phyloP scores from a whole-genome alignment of 2,113 vertebrate genomes.

The Apodemus speciosus region DNA sequence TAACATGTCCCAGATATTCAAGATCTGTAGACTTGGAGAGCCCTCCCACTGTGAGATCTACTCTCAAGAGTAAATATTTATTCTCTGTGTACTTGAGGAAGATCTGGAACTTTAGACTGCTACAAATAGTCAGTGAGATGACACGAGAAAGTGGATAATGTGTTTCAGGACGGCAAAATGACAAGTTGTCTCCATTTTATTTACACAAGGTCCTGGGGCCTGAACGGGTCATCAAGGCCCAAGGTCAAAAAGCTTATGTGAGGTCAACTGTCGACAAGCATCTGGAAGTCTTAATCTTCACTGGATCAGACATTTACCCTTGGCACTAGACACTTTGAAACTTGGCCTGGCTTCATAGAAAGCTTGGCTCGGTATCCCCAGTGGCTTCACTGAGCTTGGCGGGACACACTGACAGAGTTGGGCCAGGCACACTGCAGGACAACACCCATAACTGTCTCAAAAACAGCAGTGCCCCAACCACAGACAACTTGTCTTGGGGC shows the following conservation, averaged over 20 bases:
- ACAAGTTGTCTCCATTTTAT: conserved; percentile 22
- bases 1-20: neutral
- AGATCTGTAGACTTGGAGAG: neutral
- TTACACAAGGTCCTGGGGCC: neutral
- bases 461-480: neutral
- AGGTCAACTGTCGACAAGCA: conserved; percentile 6
- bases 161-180: neutral
- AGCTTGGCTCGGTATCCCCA: conserved; percentile 63
- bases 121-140: neutral
- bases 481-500: neutral
- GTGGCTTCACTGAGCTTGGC: conserved; percentile 58
- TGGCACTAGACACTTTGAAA: conserved; percentile 23
- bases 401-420: conserved; percentile 1
- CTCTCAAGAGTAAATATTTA: conserved; percentile 22
- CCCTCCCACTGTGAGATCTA: neutral
- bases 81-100: neutral
- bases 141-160: neutral
- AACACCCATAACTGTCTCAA: conserved; percentile 1
- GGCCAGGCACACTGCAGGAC: conserved; percentile 12
- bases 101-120: conserved; percentile 14
- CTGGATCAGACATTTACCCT: conserved; percentile 44
- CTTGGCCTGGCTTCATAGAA: conserved; percentile 46
- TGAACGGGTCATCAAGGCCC: neutral
- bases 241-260: conserved; percentile 58
- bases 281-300: conserved; percentile 55